phyloP scores from a whole-genome alignment of 2,888 invertebrate genomes.

The Amaurobius ferox region DNA sequence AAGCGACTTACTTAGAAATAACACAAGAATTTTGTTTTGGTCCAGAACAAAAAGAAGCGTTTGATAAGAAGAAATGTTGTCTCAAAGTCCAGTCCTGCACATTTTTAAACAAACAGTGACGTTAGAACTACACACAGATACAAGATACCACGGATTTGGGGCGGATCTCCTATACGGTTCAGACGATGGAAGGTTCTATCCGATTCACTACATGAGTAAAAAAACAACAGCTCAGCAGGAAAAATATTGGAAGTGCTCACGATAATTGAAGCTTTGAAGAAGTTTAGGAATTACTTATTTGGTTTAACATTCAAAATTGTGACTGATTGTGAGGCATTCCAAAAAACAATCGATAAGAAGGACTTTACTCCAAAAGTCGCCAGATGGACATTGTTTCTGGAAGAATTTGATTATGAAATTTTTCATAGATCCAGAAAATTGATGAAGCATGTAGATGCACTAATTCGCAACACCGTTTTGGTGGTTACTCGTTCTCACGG shows the following conservation, averaged over 20 bases:
- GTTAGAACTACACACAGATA: neutral
- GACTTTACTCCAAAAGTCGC: constrained; percentile 12
- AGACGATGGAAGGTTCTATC: neutral
- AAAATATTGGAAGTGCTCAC: neutral
- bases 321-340: too few relatives aligned
- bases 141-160: neutral
- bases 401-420: constrained; percentile 38
- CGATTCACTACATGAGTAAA: neutral
- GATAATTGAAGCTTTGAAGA: neutral
- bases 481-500: neutral
- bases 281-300: neutral
- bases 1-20: neutral
- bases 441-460: constrained; percentile 35
- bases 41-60: neutral
- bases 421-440: neutral
- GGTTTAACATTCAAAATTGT: constrained; percentile 23
- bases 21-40: neutral
- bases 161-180: neutral
- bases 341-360: constrained; percentile 17
- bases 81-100: neutral
- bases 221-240: neutral
- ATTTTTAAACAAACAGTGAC: neutral
- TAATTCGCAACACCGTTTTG: neutral
- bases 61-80: neutral
- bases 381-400: constrained; percentile 18